Evolutionary conservation across 1,140 invertebrate species (phyloP).

Genomic region (Anadara kagoshimensis): DNA sequence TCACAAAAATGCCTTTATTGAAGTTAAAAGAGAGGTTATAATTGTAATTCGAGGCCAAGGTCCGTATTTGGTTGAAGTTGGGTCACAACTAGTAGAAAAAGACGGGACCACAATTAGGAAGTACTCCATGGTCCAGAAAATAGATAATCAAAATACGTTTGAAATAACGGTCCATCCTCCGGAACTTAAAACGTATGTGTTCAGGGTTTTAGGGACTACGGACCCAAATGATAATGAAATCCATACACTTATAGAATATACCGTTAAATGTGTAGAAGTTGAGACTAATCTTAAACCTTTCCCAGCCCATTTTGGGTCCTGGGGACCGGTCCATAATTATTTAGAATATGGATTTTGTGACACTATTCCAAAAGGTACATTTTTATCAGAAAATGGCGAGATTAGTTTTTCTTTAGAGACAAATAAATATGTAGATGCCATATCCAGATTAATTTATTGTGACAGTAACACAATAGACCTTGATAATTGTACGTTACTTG

Average conservation of each 20-base stretch:
- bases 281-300: slow-evolving; percentile 1
- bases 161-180: slow-evolving; percentile 23
- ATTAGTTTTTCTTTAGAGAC: no score
- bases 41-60: slow-evolving; percentile 23
- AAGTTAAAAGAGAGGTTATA: slow-evolving; percentile 26
- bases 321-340: slow-evolving; percentile 2
- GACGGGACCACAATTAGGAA: slow-evolving; percentile 10
- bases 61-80: neutral
- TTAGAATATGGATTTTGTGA: slow-evolving; percentile 26
- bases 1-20: slow-evolving; percentile 23
- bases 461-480: slow-evolving; percentile 2
- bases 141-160: slow-evolving; percentile 3
- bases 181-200: slow-evolving; percentile 18
- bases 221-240: neutral
- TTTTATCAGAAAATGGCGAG: slow-evolving; percentile 5
- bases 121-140: neutral
- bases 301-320: slow-evolving; percentile 9
- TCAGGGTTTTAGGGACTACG: slow-evolving; percentile 29
- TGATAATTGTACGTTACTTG: slow-evolving; percentile 6
- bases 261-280: slow-evolving; percentile 23
- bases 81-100: slow-evolving; percentile 2
- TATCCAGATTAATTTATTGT: neutral
- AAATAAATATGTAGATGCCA: no score
- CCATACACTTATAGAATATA: slow-evolving; percentile 26
- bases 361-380: neutral